Base-by-base conservation (phyloP, 2,888 invertebrate species). In the Endomychus coccineus region DNA sequence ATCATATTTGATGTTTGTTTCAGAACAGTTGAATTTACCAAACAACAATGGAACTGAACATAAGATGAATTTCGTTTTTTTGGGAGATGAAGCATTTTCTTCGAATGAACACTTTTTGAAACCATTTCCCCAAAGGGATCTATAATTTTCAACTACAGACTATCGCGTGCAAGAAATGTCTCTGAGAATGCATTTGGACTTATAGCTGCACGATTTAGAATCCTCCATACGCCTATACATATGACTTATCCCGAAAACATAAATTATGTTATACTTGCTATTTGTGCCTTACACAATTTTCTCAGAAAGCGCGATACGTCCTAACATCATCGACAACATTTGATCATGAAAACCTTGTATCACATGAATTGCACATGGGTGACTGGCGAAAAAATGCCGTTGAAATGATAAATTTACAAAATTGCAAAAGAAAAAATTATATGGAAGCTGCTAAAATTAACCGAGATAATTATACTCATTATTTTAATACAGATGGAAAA, bases 141-240 rank as follows among this genome's bases (percentile, higher is more conserved):
- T 43, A 11, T 33, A n/a, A n/a, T n/a, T n/a, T n/a, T n/a, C n/a
- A n/a, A n/a, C n/a, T n/a, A n/a, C n/a, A n/a, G n/a, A n/a, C n/a
- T n/a, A n/a, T n/a, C n/a, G n/a, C 17, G 40, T 40, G 17, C 36
- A 16, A 28, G 36, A 30, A 32, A 32, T 30, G 30, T 40, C 21
- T 19, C 27, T 24, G 43, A 43, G 16, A 40, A 43, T 40, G 36
- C 34, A 14, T 43, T 40, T 34, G 40, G 43, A 13, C 16, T 37
- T 9, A 29, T 43, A 27, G 34, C 39, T 32, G 25, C 22, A 17
- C 27, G 39, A 17, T 39, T 42, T 17, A 31, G 39, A 35, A 31
- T 35, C 21, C 25, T 42, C 7, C 32, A 30, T 27, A 39, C 30
- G 9, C 24, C n/a, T 15, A 41, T 40, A 21, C 12, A 31, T 11